Percentiles rank a stretch among this genome's conserved stretches.
These are phyloP conservation scores for Andrena fulva DNA, from an alignment of 2,888 invertebrate genomes.

Conservation along the genomic window DNA sequence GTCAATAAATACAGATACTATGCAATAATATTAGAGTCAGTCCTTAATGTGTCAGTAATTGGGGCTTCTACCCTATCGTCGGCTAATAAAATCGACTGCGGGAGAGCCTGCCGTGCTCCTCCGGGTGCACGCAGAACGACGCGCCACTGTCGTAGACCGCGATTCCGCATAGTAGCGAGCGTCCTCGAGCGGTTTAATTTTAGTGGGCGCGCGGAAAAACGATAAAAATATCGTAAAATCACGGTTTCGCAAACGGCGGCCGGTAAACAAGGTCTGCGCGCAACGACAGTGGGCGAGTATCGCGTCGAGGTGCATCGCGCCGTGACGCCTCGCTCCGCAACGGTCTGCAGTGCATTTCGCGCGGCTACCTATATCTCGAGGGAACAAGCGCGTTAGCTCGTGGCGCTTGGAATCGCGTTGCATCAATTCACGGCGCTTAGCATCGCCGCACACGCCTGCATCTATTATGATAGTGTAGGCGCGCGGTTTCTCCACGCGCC, in stretches of 20 bases:
- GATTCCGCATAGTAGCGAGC: conserved; percentile 49
- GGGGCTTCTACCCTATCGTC: too few species aligned
- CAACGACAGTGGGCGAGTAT: not conserved
- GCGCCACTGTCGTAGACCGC: conserved; percentile 13
- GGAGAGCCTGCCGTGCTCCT: not conserved
- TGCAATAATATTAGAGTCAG: too few species aligned
- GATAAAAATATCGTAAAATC: conserved; percentile 52
- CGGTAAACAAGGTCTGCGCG: conserved; percentile 44
- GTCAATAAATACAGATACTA: too few species aligned
- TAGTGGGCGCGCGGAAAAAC: conserved; percentile 52
- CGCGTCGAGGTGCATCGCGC: conserved; percentile 16
- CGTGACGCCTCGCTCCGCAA: conserved; percentile 8
- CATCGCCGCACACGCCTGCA: not conserved
- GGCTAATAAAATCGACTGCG: not conserved
- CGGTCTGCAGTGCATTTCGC: too few species aligned
- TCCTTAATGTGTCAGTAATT: too few species aligned
- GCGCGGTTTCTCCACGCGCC: not conserved
- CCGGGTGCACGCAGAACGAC: conserved; percentile 3
- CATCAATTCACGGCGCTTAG: not conserved
- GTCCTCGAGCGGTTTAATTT: conserved; percentile 59
- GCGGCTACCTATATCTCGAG: too few species aligned
- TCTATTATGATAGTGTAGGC: not conserved
- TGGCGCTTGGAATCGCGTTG: not conserved
- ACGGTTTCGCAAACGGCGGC: conserved; percentile 51
- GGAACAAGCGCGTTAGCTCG: not conserved